Base-by-base conservation (phyloP, 2,113 vertebrate genomes). In the Rhabdomys dilectus region DNA sequence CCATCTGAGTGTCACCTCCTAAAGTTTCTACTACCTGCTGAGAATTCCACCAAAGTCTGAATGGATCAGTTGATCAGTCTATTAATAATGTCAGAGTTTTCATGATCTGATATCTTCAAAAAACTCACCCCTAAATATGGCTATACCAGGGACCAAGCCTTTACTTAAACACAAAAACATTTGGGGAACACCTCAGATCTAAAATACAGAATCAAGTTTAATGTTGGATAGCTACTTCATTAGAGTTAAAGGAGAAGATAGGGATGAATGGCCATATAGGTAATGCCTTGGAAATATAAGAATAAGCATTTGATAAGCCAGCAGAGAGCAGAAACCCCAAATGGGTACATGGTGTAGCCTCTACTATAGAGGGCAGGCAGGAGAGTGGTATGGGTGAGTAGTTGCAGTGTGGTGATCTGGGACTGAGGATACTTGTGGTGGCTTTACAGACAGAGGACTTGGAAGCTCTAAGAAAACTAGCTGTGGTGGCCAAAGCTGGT, bases 161-260 rank as follows among this genome's bases (percentile, higher is more conserved):
- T 72, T 88, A 29, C 64, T 36, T 51, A 16, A 42, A 48, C 56
- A 45, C 24, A 48, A 84, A 84, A n/a, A 15, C 19, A 26, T n/a
- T 48, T 48, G 39, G 73, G 10, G n/a, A n/a, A 60, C 60, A 77
- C n/a, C 51, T 77, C 73, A 36, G 39, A 62, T 77, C 31, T 60
- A 90, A 90, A 90, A 21, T 21, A 60, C 17, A 77, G 56, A 21
- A 42, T 21, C 39, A 91, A 48, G 45, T 24, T 68, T 17, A 89
- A 56, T 76, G 39, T 81, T 89, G 93, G 58, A 62, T 60, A 94
- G 77, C 31, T 45, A 77, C n/a, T 96, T 90, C 39, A 8, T 42
- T 77, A 89, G 64, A 68, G 10, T 86, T 96, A 89, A 88, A 94
- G 19, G 51, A 58, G 45, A 87, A 91, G 80, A 34, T 12, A 72